phyloP scores from a whole-genome alignment of 2,113 vertebrate genomes.

The Hippocampus barbouri region DNA sequence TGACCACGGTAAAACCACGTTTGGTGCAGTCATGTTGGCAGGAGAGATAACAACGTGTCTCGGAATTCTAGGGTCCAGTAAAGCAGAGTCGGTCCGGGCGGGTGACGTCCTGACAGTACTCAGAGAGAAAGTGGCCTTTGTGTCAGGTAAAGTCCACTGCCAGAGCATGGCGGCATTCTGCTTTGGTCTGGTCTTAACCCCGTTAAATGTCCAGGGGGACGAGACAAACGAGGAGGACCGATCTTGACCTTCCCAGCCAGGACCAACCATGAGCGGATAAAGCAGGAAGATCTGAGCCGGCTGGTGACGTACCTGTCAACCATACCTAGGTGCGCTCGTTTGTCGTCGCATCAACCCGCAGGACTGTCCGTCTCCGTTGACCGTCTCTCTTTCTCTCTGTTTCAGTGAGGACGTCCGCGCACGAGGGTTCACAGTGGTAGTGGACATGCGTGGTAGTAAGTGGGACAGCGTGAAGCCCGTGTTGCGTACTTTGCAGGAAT shows the following conservation, averaged over 20 bases:
- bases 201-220: constrained; percentile 77
- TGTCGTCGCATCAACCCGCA: not conserved
- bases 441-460: constrained; percentile 98
- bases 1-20: not conserved
- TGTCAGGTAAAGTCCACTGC: constrained; percentile 79
- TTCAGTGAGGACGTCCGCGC: constrained; percentile 95
- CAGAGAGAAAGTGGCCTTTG: constrained; percentile 98
- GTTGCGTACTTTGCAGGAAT: constrained; percentile 92
- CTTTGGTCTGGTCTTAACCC: not conserved
- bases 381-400: not conserved
- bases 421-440: constrained; percentile 96
- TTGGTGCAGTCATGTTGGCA: not conserved
- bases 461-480: constrained; percentile 98
- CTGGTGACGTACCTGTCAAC: constrained; percentile 96
- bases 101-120: constrained; percentile 93
- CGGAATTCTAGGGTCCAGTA: constrained; percentile 76
- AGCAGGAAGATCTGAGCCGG: constrained; percentile 95
- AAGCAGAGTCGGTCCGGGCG: constrained; percentile 89
- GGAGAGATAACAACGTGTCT: not conserved
- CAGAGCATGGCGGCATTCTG: not conserved
- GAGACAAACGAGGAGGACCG: constrained; percentile 95
- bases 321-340: constrained; percentile 80
- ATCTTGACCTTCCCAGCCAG: constrained; percentile 97
- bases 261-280: constrained; percentile 99
- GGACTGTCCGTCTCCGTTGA: not conserved